These are phyloP conservation scores for Dallia pectoralis DNA, from an alignment of 2,797 vertebrate species.

Conservation along the genomic window DNA sequence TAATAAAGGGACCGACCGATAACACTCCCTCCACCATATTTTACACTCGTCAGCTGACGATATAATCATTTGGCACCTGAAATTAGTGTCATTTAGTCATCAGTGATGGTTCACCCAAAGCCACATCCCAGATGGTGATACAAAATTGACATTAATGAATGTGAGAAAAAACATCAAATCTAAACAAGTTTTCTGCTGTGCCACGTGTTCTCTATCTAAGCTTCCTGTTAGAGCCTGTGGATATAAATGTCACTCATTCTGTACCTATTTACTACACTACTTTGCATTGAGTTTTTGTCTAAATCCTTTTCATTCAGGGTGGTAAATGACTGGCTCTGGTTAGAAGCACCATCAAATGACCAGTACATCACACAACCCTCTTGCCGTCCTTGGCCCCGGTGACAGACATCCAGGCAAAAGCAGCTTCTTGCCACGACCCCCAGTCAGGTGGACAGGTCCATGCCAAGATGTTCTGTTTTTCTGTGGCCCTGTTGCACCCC, in stretches of 20 bases:
- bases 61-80: conserved; percentile 1
- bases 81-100: conserved; percentile 8
- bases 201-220: background rate
- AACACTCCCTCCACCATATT: too few species aligned
- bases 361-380: conserved; percentile 43
- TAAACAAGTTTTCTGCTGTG: background rate
- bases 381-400: conserved; percentile 46
- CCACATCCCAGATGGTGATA: conserved; percentile 6
- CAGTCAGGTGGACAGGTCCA: conserved; percentile 51
- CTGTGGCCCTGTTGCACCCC: conserved; percentile 47
- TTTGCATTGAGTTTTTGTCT: too few species aligned
- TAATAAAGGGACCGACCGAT: too few species aligned
- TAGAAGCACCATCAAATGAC: conserved; percentile 23
- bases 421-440: conserved; percentile 35
- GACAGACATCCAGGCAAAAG: conserved; percentile 27
- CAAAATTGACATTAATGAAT: background rate
- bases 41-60: background rate
- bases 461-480: conserved; percentile 46
- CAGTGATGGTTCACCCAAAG: background rate
- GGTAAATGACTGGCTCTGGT: background rate
- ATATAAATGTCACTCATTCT: background rate
- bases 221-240: background rate
- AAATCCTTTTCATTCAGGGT: background rate
- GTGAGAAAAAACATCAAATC: conserved; percentile 12
- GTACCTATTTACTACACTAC: too few species aligned